A percentile compares a stretch with the other conserved stretches of the same genome.
These are phyloP conservation scores for Apteryx mantelli DNA, from an alignment of 2,113 vertebrate genomes.

Conservation along the genomic window DNA sequence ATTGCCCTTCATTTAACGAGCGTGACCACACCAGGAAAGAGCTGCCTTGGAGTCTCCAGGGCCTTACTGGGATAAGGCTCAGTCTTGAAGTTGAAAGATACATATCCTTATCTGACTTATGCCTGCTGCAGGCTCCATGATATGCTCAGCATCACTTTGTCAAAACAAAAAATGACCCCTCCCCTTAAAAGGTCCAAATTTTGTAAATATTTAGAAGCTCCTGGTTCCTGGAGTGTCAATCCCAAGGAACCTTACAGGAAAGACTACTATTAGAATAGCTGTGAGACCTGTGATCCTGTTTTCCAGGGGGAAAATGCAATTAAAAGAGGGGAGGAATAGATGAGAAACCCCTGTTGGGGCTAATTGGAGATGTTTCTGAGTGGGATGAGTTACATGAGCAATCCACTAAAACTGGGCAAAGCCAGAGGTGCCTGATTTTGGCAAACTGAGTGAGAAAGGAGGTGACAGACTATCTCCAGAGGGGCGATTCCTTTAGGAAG, in stretches of 20 bases:
- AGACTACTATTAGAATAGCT: background rate
- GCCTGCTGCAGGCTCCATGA: background rate
- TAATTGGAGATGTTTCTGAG: constrained; percentile 27
- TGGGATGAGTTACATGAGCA: background rate
- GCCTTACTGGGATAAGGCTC: background rate
- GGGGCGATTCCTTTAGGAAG: background rate
- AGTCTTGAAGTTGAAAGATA: background rate
- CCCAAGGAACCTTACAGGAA: background rate
- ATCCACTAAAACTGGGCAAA: background rate
- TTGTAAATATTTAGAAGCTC: background rate
- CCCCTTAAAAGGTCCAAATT: background rate
- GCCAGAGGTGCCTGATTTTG: background rate
- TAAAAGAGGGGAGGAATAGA: background rate
- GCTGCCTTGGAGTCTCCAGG: background rate
- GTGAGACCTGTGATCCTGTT: background rate
- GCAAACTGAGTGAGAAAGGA: background rate
- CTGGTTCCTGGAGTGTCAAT: background rate
- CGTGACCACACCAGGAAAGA: background rate
- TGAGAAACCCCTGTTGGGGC: background rate
- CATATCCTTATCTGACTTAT: background rate
- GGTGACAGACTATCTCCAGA: background rate
- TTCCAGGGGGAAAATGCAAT: background rate
- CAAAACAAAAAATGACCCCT: background rate
- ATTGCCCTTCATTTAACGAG: background rate
- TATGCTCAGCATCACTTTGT: background rate